Conservation (phyloP, 2,888 invertebrate genomes). For the Drosophila meridionalis region DNA sequence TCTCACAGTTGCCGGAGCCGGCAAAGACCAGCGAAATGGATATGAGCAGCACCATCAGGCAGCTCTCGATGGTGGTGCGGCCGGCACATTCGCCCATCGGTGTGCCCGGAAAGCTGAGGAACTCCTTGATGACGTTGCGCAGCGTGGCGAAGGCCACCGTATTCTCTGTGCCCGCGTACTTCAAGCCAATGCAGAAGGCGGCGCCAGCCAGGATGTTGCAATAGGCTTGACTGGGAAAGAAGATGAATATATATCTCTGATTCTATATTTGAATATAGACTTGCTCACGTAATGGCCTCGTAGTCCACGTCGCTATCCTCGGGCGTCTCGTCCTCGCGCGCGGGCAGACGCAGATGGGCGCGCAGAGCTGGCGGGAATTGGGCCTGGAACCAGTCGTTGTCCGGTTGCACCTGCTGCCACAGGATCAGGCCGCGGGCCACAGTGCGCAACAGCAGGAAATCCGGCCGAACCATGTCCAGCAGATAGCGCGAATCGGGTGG, state of each 20-base stretch:
- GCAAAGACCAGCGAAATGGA: conserved; percentile 92
- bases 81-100: conserved; percentile 95
- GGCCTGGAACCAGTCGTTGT: conserved; percentile 92
- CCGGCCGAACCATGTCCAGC: conserved; percentile 95
- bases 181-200: conserved; percentile 96
- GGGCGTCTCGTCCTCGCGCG: conserved; percentile 87
- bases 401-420: conserved; percentile 94
- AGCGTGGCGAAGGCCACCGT: conserved; percentile 92
- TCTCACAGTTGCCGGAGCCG: conserved; percentile 95
- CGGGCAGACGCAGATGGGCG: conserved; percentile 74
- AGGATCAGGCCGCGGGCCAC: conserved; percentile 93
- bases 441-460: conserved; percentile 93
- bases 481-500: conserved; percentile 96
- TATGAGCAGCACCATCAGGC: conserved; percentile 92
- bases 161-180: conserved; percentile 96
- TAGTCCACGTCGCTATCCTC: conserved; percentile 89
- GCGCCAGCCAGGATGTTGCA: conserved; percentile 98
- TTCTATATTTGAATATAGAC: too few species aligned
- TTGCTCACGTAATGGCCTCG: conserved; percentile 94
- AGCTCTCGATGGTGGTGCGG: conserved; percentile 94
- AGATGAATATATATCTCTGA: neutral
- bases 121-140: conserved; percentile 82
- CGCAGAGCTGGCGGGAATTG: conserved; percentile 92
- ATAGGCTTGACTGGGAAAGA: conserved; percentile 92
- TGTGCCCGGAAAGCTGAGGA: conserved; percentile 86